These are phyloP conservation scores for Neodiprion virginianus DNA, from an alignment of 1,140 invertebrate species.

Conservation along the genomic window DNA sequence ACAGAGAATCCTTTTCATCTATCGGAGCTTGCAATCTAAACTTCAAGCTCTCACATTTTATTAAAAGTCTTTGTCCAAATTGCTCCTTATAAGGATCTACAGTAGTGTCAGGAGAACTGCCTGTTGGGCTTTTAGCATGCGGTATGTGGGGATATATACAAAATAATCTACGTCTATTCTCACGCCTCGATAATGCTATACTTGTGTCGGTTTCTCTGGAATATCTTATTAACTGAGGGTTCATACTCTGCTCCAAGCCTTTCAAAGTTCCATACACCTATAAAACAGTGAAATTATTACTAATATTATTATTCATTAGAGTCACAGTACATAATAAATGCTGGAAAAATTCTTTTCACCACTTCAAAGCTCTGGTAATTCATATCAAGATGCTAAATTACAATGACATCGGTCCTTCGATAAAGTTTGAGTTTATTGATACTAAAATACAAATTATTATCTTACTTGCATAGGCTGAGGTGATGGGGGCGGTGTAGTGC, in stretches of 20 bases:
- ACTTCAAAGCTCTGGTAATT: not conserved
- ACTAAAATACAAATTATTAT: constrained; percentile 7
- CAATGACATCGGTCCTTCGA: not conserved
- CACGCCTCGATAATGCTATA: constrained; percentile 79
- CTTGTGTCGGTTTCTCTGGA: constrained; percentile 88
- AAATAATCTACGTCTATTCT: constrained; percentile 77
- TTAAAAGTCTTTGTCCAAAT: constrained; percentile 83
- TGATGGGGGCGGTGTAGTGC: constrained; percentile 65
- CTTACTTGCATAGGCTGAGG: constrained; percentile 57
- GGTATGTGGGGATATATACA: constrained; percentile 69
- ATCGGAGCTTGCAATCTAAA: constrained; percentile 84
- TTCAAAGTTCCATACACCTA: constrained; percentile 76
- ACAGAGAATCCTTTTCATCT: constrained; percentile 77
- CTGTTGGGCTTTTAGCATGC: constrained; percentile 52
- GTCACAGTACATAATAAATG: not conserved
- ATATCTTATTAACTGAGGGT: constrained; percentile 88
- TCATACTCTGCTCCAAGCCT: constrained; percentile 88
- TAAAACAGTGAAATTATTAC: constrained; percentile 51
- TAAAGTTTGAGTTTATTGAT: constrained; percentile 11
- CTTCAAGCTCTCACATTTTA: constrained; percentile 82
- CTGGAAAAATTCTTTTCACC: not conserved
- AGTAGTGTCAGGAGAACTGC: constrained; percentile 49
- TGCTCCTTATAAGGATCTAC: constrained; percentile 80
- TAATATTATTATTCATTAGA: not conserved
- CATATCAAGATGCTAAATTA: not conserved